These are phyloP conservation scores for Macrochelys suwanniensis DNA, from an alignment of 2,797 vertebrate genomes.

Conservation along the genomic window DNA sequence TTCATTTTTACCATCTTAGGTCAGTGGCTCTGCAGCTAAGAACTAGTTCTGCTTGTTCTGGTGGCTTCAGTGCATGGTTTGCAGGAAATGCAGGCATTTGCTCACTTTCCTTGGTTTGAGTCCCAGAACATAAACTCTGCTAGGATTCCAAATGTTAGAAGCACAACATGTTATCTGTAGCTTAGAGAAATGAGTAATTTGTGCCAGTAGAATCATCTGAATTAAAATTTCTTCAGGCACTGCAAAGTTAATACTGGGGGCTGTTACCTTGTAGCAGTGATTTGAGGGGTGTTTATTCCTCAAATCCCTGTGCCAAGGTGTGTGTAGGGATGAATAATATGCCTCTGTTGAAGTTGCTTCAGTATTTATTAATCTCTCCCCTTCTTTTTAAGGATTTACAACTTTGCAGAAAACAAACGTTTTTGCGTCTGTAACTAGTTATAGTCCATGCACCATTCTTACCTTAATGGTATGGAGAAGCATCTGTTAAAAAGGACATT, in stretches of 20 bases:
- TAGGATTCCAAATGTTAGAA: conserved; percentile 24
- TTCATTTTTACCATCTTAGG: background rate
- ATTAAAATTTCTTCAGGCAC: conserved; percentile 75
- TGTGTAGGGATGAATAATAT: conserved; percentile 61
- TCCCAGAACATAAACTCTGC: conserved; percentile 29
- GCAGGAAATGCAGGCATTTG: conserved; percentile 1
- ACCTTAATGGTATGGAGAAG: background rate
- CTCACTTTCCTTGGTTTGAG: conserved; percentile 21
- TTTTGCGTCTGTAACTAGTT: conserved; percentile 8
- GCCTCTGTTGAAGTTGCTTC: conserved; percentile 56
- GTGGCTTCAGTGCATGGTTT: background rate
- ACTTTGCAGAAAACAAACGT: conserved; percentile 4
- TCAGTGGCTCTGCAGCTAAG: background rate
- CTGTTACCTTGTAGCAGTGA: conserved; percentile 21
- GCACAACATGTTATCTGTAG: conserved; percentile 29
- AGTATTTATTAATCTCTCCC: conserved; percentile 58
- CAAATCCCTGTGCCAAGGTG: conserved; percentile 44
- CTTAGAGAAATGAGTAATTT: conserved; percentile 57
- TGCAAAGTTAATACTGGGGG: conserved; percentile 37
- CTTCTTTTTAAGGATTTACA: conserved; percentile 23
- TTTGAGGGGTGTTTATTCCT: conserved; percentile 45
- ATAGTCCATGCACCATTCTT: background rate
- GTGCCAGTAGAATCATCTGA: conserved; percentile 63
- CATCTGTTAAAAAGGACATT: background rate
- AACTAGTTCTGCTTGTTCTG: background rate